Conservation (phyloP, 1,140 invertebrate genomes). For the Drosophila ogumai region DNA sequence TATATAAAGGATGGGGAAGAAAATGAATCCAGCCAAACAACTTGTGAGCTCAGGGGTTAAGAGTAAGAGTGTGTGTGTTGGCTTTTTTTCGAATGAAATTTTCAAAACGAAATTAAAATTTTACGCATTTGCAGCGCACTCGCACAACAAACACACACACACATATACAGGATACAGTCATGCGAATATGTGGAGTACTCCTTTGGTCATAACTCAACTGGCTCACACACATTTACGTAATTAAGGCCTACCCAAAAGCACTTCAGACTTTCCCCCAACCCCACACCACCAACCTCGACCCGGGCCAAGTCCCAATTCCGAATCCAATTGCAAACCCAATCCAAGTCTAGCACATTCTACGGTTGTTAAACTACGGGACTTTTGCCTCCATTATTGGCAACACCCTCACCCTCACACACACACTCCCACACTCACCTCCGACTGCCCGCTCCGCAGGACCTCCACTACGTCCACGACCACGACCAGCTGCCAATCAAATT, state of each 20-base stretch:
- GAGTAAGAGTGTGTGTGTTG: slow-evolving; percentile 15
- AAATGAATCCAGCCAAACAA: slow-evolving; percentile 56
- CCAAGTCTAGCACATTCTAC: slow-evolving; percentile 33
- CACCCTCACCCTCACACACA: neutral
- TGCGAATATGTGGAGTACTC: slow-evolving; percentile 59
- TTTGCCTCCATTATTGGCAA: slow-evolving; percentile 61
- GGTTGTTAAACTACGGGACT: slow-evolving; percentile 48
- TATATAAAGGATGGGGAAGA: slow-evolving; percentile 10
- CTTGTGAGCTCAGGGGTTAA: slow-evolving; percentile 54
- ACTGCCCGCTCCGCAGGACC: neutral
- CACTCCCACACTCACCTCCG: neutral
- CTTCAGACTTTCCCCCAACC: slow-evolving; percentile 71
- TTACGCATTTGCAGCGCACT: slow-evolving; percentile 71
- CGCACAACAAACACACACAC: slow-evolving; percentile 37
- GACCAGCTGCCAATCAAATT: slow-evolving; percentile 74
- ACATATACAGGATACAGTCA: slow-evolving; percentile 38
- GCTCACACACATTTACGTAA: slow-evolving; percentile 76
- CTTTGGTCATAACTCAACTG: slow-evolving; percentile 78
- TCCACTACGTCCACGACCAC: neutral
- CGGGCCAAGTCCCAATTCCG: slow-evolving; percentile 30
- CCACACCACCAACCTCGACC: slow-evolving; percentile 20
- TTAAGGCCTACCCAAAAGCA: slow-evolving; percentile 81
- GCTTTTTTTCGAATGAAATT: slow-evolving; percentile 70
- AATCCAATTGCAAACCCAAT: slow-evolving; percentile 20
- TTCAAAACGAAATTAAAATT: slow-evolving; percentile 83